Evolutionary conservation across 2,113 vertebrate genomes (phyloP), one percentile per base, ranked within the genome.

Genomic region (Hypocryptadius cinnamomeus): DNA sequence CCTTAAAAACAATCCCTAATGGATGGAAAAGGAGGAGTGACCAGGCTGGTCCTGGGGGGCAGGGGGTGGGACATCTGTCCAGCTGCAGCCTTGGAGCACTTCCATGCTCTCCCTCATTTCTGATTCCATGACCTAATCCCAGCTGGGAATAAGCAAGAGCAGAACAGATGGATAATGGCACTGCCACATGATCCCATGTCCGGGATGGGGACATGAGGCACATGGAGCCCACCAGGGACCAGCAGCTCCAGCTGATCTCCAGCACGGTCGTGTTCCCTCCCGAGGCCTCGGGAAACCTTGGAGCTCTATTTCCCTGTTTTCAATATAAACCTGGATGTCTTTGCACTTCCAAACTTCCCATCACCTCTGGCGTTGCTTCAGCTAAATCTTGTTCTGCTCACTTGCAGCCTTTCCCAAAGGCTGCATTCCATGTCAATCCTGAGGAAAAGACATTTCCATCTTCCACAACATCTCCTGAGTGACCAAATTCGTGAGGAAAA

Each of bases 211-310:
- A 66, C 45, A 13, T 2, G 61, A 37, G 54, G 42, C 59, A 57
- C 27, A 60, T 0, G 3, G 70, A 76, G 63, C 70, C 70, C 70
- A 47, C 11, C 40, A 76, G 54, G 70, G 63, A 54, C 15, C 20
- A 24, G 40, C 74, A 71, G 65, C 40, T 79, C 74, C 73, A 54
- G n/a, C 40, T 0, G 1, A 30, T 31, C 40, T 30, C 71, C 54
- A 31, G 9, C 79, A 48, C 0, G 0, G 64, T 27, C 2, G 0
- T 27, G 53, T 8, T 53, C 47, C 84, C 28, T 69, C 13, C 47
- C 0, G 1, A 61, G 33, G 40, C 20, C n/a, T 68, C 1, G 1
- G 61, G 30, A 68, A 47, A 40, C 6, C 54, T 53, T 1, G 0
- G 71, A 33, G 22, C 40, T 63, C 64, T 15, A 3, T 15, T 31